phyloP scores from a whole-genome alignment of 2,113 vertebrate species.

The Cynoglossus semilaevis region DNA sequence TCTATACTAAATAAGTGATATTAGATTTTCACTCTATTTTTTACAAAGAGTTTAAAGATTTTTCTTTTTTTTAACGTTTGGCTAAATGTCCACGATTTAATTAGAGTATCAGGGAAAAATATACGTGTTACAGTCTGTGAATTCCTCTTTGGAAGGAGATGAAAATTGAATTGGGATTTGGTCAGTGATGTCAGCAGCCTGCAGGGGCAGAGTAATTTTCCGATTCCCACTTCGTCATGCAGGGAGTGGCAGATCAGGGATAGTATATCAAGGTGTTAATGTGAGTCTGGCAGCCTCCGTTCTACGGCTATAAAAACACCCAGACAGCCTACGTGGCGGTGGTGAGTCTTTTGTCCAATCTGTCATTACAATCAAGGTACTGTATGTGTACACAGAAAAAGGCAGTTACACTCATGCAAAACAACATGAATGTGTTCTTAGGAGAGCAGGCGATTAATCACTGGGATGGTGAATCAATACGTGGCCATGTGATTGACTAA shows the following conservation, averaged over 20 bases:
- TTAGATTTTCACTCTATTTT: too few relatives aligned
- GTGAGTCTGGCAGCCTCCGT: conserved; percentile 57
- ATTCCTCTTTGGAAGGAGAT: conserved; percentile 22
- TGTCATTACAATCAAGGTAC: conserved; percentile 42
- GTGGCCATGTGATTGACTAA: conserved; percentile 24
- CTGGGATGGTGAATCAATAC: conserved; percentile 40
- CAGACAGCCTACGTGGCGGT: conserved; percentile 26
- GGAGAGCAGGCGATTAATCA: conserved; percentile 47
- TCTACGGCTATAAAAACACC: conserved; percentile 58
- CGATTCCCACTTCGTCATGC: conserved; percentile 10
- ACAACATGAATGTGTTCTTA: conserved; percentile 31
- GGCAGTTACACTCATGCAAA: too few relatives aligned
- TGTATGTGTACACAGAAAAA: not conserved
- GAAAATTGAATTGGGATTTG: conserved; percentile 44
- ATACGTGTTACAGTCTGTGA: too few relatives aligned
- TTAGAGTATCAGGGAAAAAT: too few relatives aligned
- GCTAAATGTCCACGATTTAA: too few relatives aligned
- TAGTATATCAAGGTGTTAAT: conserved; percentile 63
- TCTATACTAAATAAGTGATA: too few relatives aligned
- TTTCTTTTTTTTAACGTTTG: too few relatives aligned
- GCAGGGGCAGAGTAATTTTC: conserved; percentile 43
- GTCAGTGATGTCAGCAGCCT: conserved; percentile 35
- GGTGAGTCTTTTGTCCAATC: conserved; percentile 22
- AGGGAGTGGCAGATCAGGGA: conserved; percentile 23
- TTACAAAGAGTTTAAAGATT: too few relatives aligned